Base-by-base conservation (phyloP, 1,140 invertebrate species). In the Metopolophium dirhodum region DNA sequence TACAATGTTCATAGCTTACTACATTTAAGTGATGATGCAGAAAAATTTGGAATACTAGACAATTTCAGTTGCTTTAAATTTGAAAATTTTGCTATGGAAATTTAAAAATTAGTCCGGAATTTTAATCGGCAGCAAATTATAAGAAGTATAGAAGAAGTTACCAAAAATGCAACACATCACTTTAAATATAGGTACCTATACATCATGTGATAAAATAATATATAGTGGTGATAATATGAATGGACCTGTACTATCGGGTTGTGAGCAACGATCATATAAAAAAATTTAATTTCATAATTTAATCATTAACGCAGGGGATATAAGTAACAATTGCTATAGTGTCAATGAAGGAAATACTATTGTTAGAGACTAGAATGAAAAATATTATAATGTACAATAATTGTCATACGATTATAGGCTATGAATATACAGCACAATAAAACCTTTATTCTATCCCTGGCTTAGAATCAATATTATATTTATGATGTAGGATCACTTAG, bases 1-100 rank as follows among this genome's bases (percentile, higher is more conserved):
- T 94, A 95, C 47, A 95, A 95, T 94, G 90, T 95, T 3, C 95
- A 95, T 94, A 94, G 94, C 77, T 85, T 95, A 94, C 18, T 92
- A 26, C 96, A 96, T 94, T 92, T 96, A 57, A 88, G 94, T 83
- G 94, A 95, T 94, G 95, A 96, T 95, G 95, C 95, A 37, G 93
- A 94, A 94, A 94, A 94, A 26, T 95, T 95, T 95, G 95, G 95
- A 14, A n/a, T 94, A 41, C 93, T 96, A 41, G 95, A 96, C 93
- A 94, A 94, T 51, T 77, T 57, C n/a, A 88, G 82, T 49, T 49
- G 93, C 37, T 93, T 94, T 35, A 94, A 93, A 41, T 96, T 95
- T 95, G 95, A 96, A 95, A 96, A 95, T 94, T 95, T 94, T 93
- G 94, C 96, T 82, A 91, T 94, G 85, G 88, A 94, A 91, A 93